These are phyloP conservation scores for Cataglyphis altisquamis DNA, from an alignment of 2,888 invertebrate genomes.

Conservation along the genomic window DNA sequence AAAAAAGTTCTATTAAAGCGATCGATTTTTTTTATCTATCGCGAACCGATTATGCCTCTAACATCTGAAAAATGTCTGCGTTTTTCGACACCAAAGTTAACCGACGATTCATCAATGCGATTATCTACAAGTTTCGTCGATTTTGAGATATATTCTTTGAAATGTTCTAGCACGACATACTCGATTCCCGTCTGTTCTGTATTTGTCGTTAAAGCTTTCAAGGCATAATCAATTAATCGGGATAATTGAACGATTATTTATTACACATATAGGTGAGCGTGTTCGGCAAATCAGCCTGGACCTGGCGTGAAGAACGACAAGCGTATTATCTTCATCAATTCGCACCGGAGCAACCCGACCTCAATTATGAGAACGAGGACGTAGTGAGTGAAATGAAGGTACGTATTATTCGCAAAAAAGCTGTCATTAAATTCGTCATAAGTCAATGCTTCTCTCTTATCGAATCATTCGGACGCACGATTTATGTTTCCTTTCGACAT, in stretches of 20 bases:
- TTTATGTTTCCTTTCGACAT: background rate
- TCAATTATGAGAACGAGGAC: constrained; percentile 86
- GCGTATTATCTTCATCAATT: constrained; percentile 88
- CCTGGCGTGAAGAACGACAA: constrained; percentile 84
- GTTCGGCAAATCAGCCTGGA: constrained; percentile 88
- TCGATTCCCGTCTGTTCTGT: constrained; percentile 2
- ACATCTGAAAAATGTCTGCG: constrained; percentile 2
- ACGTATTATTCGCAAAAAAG: constrained; percentile 30
- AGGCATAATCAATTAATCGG: background rate
- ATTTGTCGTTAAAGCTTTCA: background rate
- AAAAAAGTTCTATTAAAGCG: background rate
- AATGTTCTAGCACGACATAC: background rate
- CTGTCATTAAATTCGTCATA: background rate
- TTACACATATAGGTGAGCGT: constrained; percentile 80
- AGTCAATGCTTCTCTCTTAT: background rate
- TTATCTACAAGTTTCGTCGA: background rate
- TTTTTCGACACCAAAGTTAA: background rate
- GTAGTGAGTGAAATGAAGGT: constrained; percentile 84
- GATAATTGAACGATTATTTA: background rate
- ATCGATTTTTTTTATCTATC: background rate
- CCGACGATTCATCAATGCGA: background rate
- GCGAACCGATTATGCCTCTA: background rate
- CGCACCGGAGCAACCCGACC: constrained; percentile 87
- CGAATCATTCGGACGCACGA: background rate
- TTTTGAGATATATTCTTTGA: background rate